Base-by-base conservation (phyloP, 2,113 vertebrate genomes). In the Chaenogobius annularis region DNA sequence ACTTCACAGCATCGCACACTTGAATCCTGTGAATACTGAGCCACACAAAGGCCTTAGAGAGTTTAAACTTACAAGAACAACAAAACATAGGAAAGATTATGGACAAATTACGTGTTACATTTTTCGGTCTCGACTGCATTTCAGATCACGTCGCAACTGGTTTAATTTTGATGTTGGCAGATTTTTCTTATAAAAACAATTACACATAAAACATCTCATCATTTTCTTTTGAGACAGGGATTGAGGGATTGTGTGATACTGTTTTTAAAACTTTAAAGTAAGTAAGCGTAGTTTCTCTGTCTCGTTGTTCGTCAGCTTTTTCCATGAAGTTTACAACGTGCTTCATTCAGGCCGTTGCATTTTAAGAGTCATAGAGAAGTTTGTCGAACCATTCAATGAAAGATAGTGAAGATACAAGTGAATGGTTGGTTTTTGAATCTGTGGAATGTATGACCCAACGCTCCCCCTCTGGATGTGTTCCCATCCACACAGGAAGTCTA, bases 401-500 rank as follows among this genome's bases (percentile, higher is more conserved):
- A 72, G 82, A 80, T 72, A 4, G 56, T 1, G 13, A 63, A 69
- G 83, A 80, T 75, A 54, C 65, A 73, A 67, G 31, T 52, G 43
- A 65, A 65, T 59, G 11, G 46, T 77, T 69, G 5, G 23, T 68
- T 72, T 79, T 75, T 72, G 47, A 79, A 23, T 83, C 74, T 70
- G 65, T 80, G 87, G 88, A 90, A 89, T 90, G 83, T 77, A 20
- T 77, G 85, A 90, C 84, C 85, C 78, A 2, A 43, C 70, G 66
- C 80, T 88, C 80, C 81, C 88, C 83, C 74, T 72, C 71, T 90
- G 85, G 78, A 88, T 56, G 22, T 0, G 43, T 72, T 87, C 89
- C 87, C 88, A 79, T 84, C 80, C 75, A 75, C 85, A 88, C 89
- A 90, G 90, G 90, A 90, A 90, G 86, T 84, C 58, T 61, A 80